A percentile compares a stretch with the other conserved stretches of the same genome.
These are phyloP conservation scores for Epinotia brunnichana DNA, from an alignment of 2,888 invertebrate genomes.

Conservation along the genomic window DNA sequence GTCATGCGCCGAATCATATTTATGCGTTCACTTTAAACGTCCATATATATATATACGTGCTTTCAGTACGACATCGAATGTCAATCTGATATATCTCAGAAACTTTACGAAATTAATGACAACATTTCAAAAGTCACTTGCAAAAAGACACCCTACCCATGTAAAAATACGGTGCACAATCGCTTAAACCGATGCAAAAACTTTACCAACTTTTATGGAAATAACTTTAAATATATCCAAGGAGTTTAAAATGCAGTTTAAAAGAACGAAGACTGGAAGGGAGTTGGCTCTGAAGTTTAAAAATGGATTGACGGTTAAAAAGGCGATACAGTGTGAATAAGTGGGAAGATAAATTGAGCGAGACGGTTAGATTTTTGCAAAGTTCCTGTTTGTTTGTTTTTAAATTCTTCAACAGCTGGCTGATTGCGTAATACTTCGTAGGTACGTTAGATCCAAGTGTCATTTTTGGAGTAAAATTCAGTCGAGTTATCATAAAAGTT, in stretches of 20 bases:
- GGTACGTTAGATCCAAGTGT: too few species aligned
- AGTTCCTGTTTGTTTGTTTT: not conserved
- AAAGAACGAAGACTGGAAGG: slow-evolving; percentile 52
- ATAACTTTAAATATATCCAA: slow-evolving; percentile 75
- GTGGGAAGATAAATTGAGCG: slow-evolving; percentile 4
- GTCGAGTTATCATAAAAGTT: too few species aligned
- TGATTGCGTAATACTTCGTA: not conserved
- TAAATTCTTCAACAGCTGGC: not conserved
- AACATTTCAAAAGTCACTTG: not conserved
- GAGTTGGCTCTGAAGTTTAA: slow-evolving; percentile 49
- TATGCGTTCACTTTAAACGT: slow-evolving; percentile 16
- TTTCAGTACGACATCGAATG: slow-evolving; percentile 24
- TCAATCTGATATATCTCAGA: slow-evolving; percentile 31
- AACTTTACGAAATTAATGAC: slow-evolving; percentile 31
- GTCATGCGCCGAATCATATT: slow-evolving; percentile 17
- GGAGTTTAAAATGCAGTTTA: slow-evolving; percentile 72
- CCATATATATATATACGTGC: slow-evolving; percentile 7
- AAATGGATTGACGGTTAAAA: slow-evolving; percentile 34
- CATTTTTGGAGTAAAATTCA: too few species aligned
- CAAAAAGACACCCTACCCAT: slow-evolving; percentile 14
- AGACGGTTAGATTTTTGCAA: not conserved
- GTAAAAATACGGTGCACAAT: slow-evolving; percentile 53
- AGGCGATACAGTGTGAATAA: not conserved
- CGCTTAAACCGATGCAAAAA: slow-evolving; percentile 40
- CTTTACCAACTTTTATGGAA: slow-evolving; percentile 65